Percentiles rank a stretch among this genome's conserved stretches.
Conservation (phyloP, 2,113 vertebrate genomes). For the Xiphophorus maculatus region DNA sequence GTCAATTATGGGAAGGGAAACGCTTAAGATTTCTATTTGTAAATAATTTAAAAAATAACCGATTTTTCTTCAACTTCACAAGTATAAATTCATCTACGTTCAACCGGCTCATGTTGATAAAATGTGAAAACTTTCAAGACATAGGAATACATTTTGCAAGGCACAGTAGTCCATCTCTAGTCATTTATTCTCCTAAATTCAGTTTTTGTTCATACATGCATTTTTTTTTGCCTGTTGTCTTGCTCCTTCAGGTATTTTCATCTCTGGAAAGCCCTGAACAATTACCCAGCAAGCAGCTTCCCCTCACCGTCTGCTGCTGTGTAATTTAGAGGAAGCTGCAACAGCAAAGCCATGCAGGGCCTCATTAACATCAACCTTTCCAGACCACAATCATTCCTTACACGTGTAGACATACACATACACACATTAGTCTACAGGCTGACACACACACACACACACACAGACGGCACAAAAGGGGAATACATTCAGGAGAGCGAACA, state of each 20-base stretch:
- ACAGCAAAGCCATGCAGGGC: constrained; percentile 38
- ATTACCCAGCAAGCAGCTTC: constrained; percentile 46
- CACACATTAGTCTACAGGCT: constrained; percentile 22
- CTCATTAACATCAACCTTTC: constrained; percentile 54
- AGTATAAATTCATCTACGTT: no score
- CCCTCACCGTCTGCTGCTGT: constrained; percentile 46
- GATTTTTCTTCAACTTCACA: no score
- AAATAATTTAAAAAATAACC: no score
- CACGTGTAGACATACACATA: constrained; percentile 15
- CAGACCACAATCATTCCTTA: constrained; percentile 18
- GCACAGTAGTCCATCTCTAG: neutral
- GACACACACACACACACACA: constrained; percentile 20
- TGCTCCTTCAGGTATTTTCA: constrained; percentile 36
- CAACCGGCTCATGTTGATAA: no score
- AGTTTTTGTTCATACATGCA: neutral
- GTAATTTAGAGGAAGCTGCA: constrained; percentile 62
- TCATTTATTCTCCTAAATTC: neutral
- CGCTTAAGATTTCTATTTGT: no score
- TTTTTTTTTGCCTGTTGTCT: constrained; percentile 8
- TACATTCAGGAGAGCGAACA: neutral
- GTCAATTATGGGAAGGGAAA: no score
- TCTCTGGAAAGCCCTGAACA: constrained; percentile 61
- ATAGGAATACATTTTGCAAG: neutral
- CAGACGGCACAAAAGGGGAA: neutral
- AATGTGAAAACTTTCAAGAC: no score